phyloP scores from a whole-genome alignment of 2,113 vertebrate genomes.

The Epinephelus lanceolatus region DNA sequence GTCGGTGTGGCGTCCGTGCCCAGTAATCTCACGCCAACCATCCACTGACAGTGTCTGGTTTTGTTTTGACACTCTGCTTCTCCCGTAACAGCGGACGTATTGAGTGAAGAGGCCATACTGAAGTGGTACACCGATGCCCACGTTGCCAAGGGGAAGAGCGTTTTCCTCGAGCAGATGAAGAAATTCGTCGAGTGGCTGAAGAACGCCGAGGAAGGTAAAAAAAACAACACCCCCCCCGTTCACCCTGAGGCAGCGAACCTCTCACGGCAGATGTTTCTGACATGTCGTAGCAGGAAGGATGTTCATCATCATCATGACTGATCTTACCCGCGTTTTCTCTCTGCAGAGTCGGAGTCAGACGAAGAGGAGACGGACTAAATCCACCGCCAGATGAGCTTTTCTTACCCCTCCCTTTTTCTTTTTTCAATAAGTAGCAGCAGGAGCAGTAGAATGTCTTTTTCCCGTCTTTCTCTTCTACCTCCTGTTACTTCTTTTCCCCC shows the following conservation, averaged over 20 bases:
- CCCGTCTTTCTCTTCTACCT: conserved; percentile 85
- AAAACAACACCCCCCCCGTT: fast-evolving
- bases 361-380: conserved; percentile 95
- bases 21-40: no score
- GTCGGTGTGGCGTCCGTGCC: conserved; percentile 70
- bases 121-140: conserved; percentile 98
- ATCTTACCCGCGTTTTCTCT: neutral
- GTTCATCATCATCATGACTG: no score
- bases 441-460: conserved; percentile 87
- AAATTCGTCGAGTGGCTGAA: conserved; percentile 99
- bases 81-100: conserved; percentile 89
- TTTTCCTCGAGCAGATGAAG: conserved; percentile 99
- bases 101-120: conserved; percentile 98
- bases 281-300: neutral
- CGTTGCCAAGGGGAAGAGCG: conserved; percentile 94
- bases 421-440: conserved; percentile 85
- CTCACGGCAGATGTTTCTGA: neutral
- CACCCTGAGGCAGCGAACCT: neutral
- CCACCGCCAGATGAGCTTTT: conserved; percentile 69
- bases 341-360: conserved; percentile 95
- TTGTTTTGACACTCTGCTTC: neutral
- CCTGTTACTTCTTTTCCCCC: conserved; percentile 83
- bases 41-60: no score
- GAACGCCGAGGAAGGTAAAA: conserved; percentile 97
- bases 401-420: neutral